Conservation (phyloP, 92 coral and sea anemone species). For the Blastomussa wellsi region DNA sequence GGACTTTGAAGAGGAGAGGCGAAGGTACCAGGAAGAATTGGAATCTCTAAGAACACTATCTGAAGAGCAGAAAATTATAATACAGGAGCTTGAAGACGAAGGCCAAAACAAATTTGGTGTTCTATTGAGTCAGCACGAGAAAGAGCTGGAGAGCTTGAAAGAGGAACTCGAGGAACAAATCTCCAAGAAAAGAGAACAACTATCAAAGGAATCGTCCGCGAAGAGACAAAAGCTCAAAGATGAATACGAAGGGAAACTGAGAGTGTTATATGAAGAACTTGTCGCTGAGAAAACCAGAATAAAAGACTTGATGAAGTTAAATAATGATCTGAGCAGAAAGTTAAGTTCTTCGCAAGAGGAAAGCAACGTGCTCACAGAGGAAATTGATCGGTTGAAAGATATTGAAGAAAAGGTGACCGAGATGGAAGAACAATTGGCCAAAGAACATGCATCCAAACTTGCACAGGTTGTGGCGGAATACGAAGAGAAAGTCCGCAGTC, state of each 20-base stretch:
- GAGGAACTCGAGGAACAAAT: constrained; percentile 92
- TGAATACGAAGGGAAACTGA: constrained; percentile 81
- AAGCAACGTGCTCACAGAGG: constrained; percentile 52
- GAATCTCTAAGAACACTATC: constrained; percentile 49
- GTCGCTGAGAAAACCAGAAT: constrained; percentile 74
- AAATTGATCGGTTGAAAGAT: constrained; percentile 62
- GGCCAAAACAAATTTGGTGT: constrained; percentile 84
- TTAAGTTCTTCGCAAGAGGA: constrained; percentile 64
- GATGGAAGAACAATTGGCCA: constrained; percentile 52
- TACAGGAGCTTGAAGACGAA: constrained; percentile 79
- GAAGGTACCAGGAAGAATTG: constrained; percentile 56
- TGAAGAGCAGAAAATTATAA: constrained; percentile 56
- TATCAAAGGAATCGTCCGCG: constrained; percentile 80
- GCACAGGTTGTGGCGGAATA: constrained; percentile 39
- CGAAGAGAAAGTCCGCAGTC: constrained; percentile 49
- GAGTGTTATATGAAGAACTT: constrained; percentile 81
- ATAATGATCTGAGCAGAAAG: constrained; percentile 66
- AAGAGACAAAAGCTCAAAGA: constrained; percentile 83
- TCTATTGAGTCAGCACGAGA: constrained; percentile 85
- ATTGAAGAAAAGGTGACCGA: constrained; percentile 60
- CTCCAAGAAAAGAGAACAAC: constrained; percentile 81
- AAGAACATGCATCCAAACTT: constrained; percentile 40
- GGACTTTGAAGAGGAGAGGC: constrained; percentile 46
- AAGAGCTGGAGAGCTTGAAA: constrained; percentile 75
- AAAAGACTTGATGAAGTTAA: constrained; percentile 64